A percentile compares a stretch with the other conserved stretches of the same genome.
These are phyloP conservation scores for Nansenia antarctica DNA, from an alignment of 2,113 vertebrate species.

Conservation along the genomic window DNA sequence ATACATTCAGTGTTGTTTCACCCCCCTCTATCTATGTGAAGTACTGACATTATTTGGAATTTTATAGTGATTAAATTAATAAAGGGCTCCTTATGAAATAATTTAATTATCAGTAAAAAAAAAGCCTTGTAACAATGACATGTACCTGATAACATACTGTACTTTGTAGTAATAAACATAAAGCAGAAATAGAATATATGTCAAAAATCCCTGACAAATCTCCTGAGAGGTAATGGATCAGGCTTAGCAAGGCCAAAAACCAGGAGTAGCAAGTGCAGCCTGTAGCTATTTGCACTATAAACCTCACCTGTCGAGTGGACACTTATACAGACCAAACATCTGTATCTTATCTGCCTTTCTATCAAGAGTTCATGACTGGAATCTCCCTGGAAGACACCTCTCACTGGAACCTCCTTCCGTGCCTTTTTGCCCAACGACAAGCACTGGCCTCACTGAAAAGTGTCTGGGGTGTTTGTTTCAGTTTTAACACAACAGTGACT, in stretches of 20 bases:
- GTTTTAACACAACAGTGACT: neutral
- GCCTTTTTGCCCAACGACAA: neutral
- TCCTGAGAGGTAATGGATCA: conserved; percentile 5
- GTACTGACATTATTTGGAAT: neutral
- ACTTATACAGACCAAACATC: neutral
- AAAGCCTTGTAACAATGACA: neutral
- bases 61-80: neutral
- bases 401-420: neutral
- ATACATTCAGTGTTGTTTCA: neutral
- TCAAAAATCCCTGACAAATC: neutral
- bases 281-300: neutral
- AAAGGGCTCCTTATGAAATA: neutral
- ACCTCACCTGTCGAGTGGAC: neutral
- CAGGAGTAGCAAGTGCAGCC: neutral
- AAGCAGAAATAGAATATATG: neutral
- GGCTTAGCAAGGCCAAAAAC: neutral
- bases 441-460: neutral
- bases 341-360: neutral
- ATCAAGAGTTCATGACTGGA: neutral
- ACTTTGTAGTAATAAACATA: neutral
- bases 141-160: neutral
- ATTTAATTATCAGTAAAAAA: neutral
- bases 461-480: neutral
- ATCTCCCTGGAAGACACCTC: neutral
- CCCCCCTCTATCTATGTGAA: neutral